Percentiles rank a stretch among this genome's conserved stretches.
Evolutionary conservation across 2,113 vertebrate species (phyloP).

Genomic region (Macquaria ambigua): DNA sequence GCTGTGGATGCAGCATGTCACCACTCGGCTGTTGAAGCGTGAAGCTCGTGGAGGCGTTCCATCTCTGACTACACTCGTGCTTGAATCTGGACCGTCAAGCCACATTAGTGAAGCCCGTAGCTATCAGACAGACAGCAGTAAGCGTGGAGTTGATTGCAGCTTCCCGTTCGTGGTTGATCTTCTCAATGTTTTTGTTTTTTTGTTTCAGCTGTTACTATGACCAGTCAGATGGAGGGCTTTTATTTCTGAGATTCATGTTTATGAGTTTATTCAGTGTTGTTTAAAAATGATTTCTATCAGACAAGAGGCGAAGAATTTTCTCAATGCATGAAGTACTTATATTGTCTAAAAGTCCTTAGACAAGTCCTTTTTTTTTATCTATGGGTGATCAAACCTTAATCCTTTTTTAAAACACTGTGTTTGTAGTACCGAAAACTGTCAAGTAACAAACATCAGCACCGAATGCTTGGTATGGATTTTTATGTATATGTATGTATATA

Average conservation of each 20-base stretch:
- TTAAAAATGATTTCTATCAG: neutral
- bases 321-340: neutral
- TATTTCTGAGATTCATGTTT: neutral
- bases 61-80: neutral
- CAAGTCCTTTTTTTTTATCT: no score
- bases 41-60: slow-evolving; percentile 7
- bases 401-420: no score
- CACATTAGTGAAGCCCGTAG: neutral
- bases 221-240: neutral
- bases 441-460: neutral
- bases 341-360: neutral
- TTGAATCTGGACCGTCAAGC: neutral
- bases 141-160: neutral
- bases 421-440: neutral
- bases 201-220: neutral
- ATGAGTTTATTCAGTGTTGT: neutral
- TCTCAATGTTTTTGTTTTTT: neutral
- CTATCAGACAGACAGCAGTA: neutral
- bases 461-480: neutral
- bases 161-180: neutral
- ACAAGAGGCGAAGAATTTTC: neutral
- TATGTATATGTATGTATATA: neutral
- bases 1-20: slow-evolving; percentile 6
- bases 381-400: no score
- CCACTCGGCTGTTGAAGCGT: slow-evolving; percentile 11